phyloP scores from a whole-genome alignment of 2,888 invertebrate species.

The Linnaemya tessellans region DNA sequence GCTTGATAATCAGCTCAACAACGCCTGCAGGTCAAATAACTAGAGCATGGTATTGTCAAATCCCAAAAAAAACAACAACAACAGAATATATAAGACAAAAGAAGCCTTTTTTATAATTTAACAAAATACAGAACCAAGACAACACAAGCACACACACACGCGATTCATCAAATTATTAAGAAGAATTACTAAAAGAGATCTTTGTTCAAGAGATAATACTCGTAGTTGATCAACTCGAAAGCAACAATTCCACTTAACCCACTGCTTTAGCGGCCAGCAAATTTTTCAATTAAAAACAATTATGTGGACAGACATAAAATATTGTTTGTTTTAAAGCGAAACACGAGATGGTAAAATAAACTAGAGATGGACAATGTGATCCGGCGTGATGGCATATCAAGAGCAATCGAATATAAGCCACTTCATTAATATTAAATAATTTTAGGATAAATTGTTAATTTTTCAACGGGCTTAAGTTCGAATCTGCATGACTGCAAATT shows the following conservation, averaged over 20 bases:
- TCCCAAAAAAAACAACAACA: neutral
- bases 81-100: neutral
- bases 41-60: constrained; percentile 1
- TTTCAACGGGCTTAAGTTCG: too few relatives aligned
- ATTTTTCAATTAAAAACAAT: constrained; percentile 58
- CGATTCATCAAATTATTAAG: constrained; percentile 43
- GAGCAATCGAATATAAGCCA: neutral
- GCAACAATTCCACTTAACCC: constrained; percentile 20
- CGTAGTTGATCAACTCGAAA: neutral
- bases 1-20: neutral
- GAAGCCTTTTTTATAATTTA: neutral
- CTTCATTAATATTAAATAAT: too few relatives aligned
- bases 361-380: neutral
- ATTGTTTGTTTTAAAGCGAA: neutral
- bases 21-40: constrained; percentile 12
- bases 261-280: constrained; percentile 11
- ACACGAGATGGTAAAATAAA: neutral
- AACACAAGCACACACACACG: constrained; percentile 15
- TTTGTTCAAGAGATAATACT: constrained; percentile 19
- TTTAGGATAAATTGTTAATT: too few relatives aligned
- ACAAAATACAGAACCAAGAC: neutral
- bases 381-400: neutral
- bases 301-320: constrained; percentile 6
- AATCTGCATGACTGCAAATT: too few relatives aligned
- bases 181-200: constrained; percentile 38